Conservation (phyloP, 2,888 invertebrate genomes). For the Trilocha varians region DNA sequence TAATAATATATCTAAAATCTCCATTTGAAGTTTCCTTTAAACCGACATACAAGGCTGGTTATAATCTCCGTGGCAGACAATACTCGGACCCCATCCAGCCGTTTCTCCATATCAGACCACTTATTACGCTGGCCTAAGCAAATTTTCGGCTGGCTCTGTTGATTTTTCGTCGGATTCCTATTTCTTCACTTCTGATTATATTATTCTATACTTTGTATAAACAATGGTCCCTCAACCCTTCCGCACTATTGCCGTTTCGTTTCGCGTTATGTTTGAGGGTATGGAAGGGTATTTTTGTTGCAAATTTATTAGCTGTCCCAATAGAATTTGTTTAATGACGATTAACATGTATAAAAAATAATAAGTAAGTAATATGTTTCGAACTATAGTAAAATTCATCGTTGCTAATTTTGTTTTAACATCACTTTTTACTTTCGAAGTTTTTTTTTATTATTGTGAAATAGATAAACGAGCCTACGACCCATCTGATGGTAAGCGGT, state of each 20-base stretch:
- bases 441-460: no score
- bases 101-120: slow-evolving; percentile 47
- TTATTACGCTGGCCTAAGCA: slow-evolving; percentile 73
- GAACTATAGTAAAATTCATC: no score
- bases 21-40: background rate
- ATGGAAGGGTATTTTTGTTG: slow-evolving; percentile 30
- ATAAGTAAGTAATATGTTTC: no score
- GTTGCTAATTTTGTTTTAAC: no score
- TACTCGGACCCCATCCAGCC: slow-evolving; percentile 30
- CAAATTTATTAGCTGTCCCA: no score
- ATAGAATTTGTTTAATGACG: no score
- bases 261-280: slow-evolving; percentile 25
- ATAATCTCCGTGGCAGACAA: slow-evolving; percentile 48
- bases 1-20: background rate
- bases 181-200: slow-evolving; percentile 73
- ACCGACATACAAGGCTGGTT: slow-evolving; percentile 11
- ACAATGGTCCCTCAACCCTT: slow-evolving; percentile 63
- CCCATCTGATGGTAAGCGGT: no score
- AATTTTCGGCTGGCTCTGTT: slow-evolving; percentile 66
- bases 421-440: no score
- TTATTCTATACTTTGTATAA: slow-evolving; percentile 71
- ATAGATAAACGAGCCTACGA: no score
- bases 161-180: slow-evolving; percentile 69
- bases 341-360: no score
- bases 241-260: slow-evolving; percentile 57